Evolutionary conservation across 92 coral and sea anemone species (phyloP), one percentile per base, ranked within the genome.

Genomic region (Ricordea florida): DNA sequence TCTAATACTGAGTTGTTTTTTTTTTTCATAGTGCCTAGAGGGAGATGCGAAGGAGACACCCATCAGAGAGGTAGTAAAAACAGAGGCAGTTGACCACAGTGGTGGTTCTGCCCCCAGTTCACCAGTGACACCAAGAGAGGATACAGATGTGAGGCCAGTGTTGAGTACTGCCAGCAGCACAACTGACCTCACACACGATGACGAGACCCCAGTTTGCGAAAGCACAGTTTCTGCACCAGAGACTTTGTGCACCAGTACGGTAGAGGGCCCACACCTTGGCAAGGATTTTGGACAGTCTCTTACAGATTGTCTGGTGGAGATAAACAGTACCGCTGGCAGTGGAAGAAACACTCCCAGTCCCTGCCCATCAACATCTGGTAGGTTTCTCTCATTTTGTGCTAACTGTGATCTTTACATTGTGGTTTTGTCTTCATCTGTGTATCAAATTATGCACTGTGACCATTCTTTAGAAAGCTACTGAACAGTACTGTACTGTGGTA

Each of bases 291-390:
- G 7, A 29, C 66, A 23, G 1, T 60, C 88, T 13, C 76, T 83
- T 22, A 48, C 69, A 38, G 76, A 40, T 25, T 82, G 85, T 38
- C 74, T 81, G 45, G 89, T 78, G 37, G 97, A 84, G 83, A 78
- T 85, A 2, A 82, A 80, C 32, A 55, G 67, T 20, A 70, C 58
- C 43, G 84, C 75, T 27, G 44, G 71, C 61, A 79, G 70, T 77
- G 94, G 90, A 34, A 37, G 79, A 38, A 86, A 87, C 62, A 78
- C 87, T 0, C 97, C 96, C 0, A 91, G 97, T 65, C 94, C 98
- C 11, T 91, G 97, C 38, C 97, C 97, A 4, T 92, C 98, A 3
- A 88, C 97, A 0, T 82, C 91, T 55, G 98, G 98, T 94, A 44
- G 11, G 72, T 67, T 3, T 1, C 13, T n/a, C 5, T 13, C 13